Conservation (phyloP, 2,888 invertebrate species). For the Deilephila porcellus region DNA sequence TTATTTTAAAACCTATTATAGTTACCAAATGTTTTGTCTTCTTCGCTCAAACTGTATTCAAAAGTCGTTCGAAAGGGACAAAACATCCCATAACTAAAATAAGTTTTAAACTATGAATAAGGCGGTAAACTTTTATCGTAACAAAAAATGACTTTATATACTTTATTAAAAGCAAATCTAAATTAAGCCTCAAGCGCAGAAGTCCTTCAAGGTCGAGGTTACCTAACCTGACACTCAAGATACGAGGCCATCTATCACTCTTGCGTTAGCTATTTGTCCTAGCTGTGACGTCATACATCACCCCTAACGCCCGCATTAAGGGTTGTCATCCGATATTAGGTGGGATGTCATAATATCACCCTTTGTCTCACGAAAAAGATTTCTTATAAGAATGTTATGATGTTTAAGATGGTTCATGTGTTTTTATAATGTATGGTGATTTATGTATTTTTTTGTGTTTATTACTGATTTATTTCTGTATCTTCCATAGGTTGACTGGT, state of each 20-base stretch:
- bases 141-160: too few species aligned
- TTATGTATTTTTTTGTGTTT: too few species aligned
- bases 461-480: too few species aligned
- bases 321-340: slow-evolving; percentile 24
- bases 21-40: too few species aligned
- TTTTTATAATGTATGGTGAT: not conserved
- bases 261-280: slow-evolving; percentile 26
- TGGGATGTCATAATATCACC: slow-evolving; percentile 12
- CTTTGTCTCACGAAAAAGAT: slow-evolving; percentile 12
- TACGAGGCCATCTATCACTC: slow-evolving; percentile 21
- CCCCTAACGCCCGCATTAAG: slow-evolving; percentile 22
- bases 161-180: too few species aligned
- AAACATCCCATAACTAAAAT: too few species aligned
- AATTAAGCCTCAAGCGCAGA: not conserved
- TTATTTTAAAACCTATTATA: too few species aligned
- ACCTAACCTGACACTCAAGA: not conserved
- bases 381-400: slow-evolving; percentile 2
- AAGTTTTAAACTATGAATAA: too few species aligned
- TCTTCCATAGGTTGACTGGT: too few species aligned
- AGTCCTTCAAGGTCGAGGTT: not conserved
- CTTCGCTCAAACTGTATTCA: too few species aligned
- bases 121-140: too few species aligned
- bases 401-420: not conserved
- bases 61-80: too few species aligned
- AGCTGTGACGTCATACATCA: slow-evolving; percentile 30